Evolutionary conservation across 2,888 invertebrate species (phyloP), one percentile per base, ranked within the genome.

Genomic region (Drosophila anomalipes): DNA sequence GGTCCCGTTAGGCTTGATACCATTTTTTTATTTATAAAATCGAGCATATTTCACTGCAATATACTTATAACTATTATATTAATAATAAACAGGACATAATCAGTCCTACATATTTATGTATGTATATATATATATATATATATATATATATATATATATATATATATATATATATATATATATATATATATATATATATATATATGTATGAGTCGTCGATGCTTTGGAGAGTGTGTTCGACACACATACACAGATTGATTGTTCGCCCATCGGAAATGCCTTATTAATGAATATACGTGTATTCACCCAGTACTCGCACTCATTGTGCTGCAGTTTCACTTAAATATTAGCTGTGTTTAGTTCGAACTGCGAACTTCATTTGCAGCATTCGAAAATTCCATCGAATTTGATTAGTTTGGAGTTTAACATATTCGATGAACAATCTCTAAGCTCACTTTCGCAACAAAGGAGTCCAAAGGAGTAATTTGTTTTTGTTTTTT

Each of bases 211-310:
- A 41, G 41, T 41, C 41, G 2, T n/a, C 41, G 19, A 39, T 41
- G 4, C 41, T 10, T n/a, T n/a, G 41, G 10, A 10, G 10, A 10
- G 41, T 41, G 41, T n/a, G n/a, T n/a, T 1, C 9, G n/a, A 22
- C 53, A 51, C 3, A 14, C 14, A 47, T 22, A 41, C 49, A 37
- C 35, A 57, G 2, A 14, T 14, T 47, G 63, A 39, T 52, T 51
- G 51, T 39, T 61, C 57, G 51, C 53, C 59, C 72, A 76, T 52
- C 64, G 81, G 70, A 81, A 74, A 81, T 79, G 70, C 68, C 54
- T 69, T 77, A 70, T 77, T 80, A 81, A 81, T 80, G 81, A 80
- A 81, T 77, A 81, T 77, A 54, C 57, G 57, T 16, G 9, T 26
- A 70, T 64, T 57, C 68, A 22, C 26, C 57, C 65, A 60, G 30